Evolutionary conservation across 2,888 invertebrate genomes (phyloP), one percentile per base, ranked within the genome.

Genomic region (Lasioglossum morio): DNA sequence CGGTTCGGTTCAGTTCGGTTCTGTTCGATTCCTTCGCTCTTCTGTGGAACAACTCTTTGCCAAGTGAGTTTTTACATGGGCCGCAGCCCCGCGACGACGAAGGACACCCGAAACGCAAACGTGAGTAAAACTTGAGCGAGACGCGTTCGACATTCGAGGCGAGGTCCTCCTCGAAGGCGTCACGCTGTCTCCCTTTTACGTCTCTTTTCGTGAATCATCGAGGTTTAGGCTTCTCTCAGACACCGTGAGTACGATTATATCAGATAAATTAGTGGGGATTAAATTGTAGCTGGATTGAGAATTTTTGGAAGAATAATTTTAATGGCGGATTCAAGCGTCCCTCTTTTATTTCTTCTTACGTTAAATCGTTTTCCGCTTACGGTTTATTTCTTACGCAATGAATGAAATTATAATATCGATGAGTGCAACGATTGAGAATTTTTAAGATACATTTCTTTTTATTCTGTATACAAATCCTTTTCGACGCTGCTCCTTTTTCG

Each of bases 61-160:
- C n/a, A 14, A 72, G 46, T 79, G 69, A 40, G 66, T 43, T 70
- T 82, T 66, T 40, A 53, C 53, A 37, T 37, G 60, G n/a, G n/a
- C 19, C 37, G 16, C 23, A 30, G 79, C 34, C 43, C 14, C 63
- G 57, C 72, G 46, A 57, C 4, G 19, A 30, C 48, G 46, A 73
- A 69, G 69, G 60, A 14, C 70, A 60, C 69, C 1, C 60, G 37
- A 46, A 23, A 84, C 43, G 43, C 43, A 8, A 69, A 74, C 72
- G 85, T 85, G 79, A 85, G 85, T 85, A 85, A 19, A 46, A 48
- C n/a, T 63, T 63, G 27, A 16, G 14, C 53, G 10, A 53, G 53
- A 53, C 27, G 27, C 30, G 63, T 63, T 30, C 63, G 63, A 63
- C 63, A 63, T 63, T 63, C 63, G 27, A 63, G 63, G 63, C 63